phyloP scores from a whole-genome alignment of 2,797 vertebrate species.

The Myotis findleyi region DNA sequence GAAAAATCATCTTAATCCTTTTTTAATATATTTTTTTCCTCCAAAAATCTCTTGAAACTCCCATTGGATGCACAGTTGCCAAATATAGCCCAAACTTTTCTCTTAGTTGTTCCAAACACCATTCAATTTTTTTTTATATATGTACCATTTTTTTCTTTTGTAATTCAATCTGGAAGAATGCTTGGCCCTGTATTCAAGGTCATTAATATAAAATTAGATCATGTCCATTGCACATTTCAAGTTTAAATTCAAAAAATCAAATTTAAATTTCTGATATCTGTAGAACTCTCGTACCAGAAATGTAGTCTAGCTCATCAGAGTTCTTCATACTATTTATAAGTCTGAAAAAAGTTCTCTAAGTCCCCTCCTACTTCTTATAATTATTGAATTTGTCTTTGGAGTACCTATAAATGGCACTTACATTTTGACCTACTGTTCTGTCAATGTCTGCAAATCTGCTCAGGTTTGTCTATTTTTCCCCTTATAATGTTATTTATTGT shows the following conservation, averaged over 20 bases:
- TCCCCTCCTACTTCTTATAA: background rate
- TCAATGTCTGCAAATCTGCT: background rate
- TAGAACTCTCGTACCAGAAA: background rate
- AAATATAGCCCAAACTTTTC: background rate
- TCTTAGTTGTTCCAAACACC: background rate
- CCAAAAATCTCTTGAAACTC: background rate
- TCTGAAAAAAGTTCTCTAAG: background rate
- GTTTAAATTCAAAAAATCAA: conserved; percentile 4
- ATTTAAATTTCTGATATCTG: background rate
- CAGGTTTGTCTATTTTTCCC: background rate
- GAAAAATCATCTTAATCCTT: background rate
- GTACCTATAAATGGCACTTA: no score
- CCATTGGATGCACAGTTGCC: background rate
- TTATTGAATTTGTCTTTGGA: background rate
- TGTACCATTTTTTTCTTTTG: background rate
- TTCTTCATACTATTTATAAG: background rate
- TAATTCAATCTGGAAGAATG: background rate
- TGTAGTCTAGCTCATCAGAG: background rate
- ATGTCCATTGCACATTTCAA: background rate
- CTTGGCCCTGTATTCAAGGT: background rate
- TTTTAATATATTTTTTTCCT: background rate
- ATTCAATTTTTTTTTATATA: background rate
- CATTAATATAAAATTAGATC: background rate
- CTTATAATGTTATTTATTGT: background rate
- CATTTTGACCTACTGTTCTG: background rate